A percentile compares a stretch with the other conserved stretches of the same genome.
phyloP scores from a whole-genome alignment of 2,113 vertebrate species.

The Micronycteris hirsuta region DNA sequence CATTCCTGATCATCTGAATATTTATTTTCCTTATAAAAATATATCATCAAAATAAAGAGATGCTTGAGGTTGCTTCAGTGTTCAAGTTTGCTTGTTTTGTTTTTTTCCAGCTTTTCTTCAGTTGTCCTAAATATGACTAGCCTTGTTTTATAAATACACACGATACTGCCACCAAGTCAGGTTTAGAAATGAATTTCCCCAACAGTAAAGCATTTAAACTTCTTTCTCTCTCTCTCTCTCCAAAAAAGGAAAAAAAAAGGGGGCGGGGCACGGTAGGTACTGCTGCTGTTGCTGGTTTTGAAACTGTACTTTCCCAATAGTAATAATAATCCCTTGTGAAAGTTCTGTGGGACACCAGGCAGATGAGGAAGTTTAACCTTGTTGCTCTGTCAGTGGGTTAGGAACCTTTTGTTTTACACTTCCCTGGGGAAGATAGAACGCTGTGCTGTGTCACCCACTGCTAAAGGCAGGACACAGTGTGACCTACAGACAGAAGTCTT shows the following conservation, averaged over 20 bases:
- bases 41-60: constrained; percentile 84
- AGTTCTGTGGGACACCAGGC: constrained; percentile 77
- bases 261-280: constrained; percentile 43
- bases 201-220: constrained; percentile 75
- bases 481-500: constrained; percentile 74
- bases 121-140: constrained; percentile 81
- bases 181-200: constrained; percentile 75
- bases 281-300: constrained; percentile 75
- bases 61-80: constrained; percentile 87
- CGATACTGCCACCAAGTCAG: constrained; percentile 76
- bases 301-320: constrained; percentile 73
- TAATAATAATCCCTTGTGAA: constrained; percentile 57
- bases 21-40: constrained; percentile 80
- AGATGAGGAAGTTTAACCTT: constrained; percentile 73
- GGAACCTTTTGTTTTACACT: constrained; percentile 63
- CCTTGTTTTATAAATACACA: constrained; percentile 81
- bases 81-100: constrained; percentile 82
- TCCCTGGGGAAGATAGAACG: constrained; percentile 70
- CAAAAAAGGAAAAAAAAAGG: background rate
- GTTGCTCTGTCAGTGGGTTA: constrained; percentile 73
- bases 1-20: constrained; percentile 80
- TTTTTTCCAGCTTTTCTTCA: constrained; percentile 85
- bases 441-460: constrained; percentile 77
- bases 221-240: constrained; percentile 48
- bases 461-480: constrained; percentile 76